A percentile compares a stretch with the other conserved stretches of the same genome.
Evolutionary conservation across 2,888 invertebrate genomes (phyloP).

Genomic region (Labia minor): DNA sequence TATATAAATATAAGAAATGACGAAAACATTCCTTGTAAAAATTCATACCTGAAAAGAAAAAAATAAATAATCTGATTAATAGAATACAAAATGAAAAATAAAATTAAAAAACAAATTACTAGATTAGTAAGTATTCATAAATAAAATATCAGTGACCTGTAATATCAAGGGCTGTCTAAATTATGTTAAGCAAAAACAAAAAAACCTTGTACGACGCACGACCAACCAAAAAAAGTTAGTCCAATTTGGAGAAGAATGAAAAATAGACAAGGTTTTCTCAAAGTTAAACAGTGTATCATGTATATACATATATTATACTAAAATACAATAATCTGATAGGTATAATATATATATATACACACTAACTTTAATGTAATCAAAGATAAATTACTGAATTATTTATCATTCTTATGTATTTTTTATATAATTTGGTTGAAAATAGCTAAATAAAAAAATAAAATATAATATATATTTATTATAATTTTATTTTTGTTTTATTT

Average conservation of each 20-base stretch:
- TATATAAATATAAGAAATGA: no score
- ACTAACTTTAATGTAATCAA: background rate
- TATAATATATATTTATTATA: no score
- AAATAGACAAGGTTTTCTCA: no score
- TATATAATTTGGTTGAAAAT: slow-evolving; percentile 24
- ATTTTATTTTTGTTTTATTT: no score
- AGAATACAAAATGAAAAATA: slow-evolving; percentile 22
- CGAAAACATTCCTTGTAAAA: no score
- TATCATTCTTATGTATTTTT: slow-evolving; percentile 18
- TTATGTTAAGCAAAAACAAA: no score
- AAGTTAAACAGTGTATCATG: background rate
- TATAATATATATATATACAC: background rate
- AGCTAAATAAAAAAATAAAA: slow-evolving; percentile 25
- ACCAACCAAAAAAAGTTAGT: no score
- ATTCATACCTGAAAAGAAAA: slow-evolving; percentile 17
- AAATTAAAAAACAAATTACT: background rate
- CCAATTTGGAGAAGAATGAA: no score
- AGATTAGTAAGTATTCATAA: background rate
- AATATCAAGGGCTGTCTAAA: no score
- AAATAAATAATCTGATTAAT: slow-evolving; percentile 14
- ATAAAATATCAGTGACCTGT: no score
- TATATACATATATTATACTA: slow-evolving; percentile 21
- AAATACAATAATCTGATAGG: slow-evolving; percentile 18
- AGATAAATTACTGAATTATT: background rate
- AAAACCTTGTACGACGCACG: no score